Evolutionary conservation across 2,888 invertebrate species (phyloP), one percentile per base, ranked within the genome.

Genomic region (Pseudococcus longispinus): DNA sequence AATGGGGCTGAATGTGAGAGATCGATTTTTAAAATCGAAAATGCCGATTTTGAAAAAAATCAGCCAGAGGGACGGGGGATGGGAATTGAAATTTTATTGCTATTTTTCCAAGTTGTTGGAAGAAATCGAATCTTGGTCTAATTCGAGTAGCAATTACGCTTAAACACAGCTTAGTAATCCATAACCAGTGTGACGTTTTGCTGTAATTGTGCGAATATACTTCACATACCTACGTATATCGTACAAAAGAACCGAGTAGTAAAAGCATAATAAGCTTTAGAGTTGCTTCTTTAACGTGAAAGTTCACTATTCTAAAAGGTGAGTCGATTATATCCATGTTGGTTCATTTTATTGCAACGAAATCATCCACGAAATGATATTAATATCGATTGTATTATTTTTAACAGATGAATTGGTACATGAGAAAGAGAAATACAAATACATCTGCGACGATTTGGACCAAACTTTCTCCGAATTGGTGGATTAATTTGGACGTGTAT

Each of bases 351-450:
- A 0, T 80, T 37, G 2, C 9, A 9, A 80, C 32, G 9, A 6
- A 74, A 74, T 32, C 18, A 20, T 9, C 26, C n/a, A 2, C 18
- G 18, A 46, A 5, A 23, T 46, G 44, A 44, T n/a, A 2, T 29
- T 55, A 51, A 32, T 86, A 51, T 15, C 55, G 6, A 51, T 77
- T 80, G 44, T 80, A 18, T 88, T 84, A 86, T 87, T 89, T 89
- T 89, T 91, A 91, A 83, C 91, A 93, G 93, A 93, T 91, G 93
- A 93, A 89, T 91, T 93, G 90, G 92, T 93, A 90, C 93, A 93
- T 90, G 93, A 93, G 90, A 95, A 95, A 92, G 95, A 95, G 92
- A 94, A 94, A 91, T 95, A 94, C 93, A 95, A 94, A 92, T 92
- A 93, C 89, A 94, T 95, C 91, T 94, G 94, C 91, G 95, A 95